A percentile compares a stretch with the other conserved stretches of the same genome.
These are phyloP conservation scores for Mixornis gularis DNA, from an alignment of 2,113 vertebrate species.

Conservation along the genomic window DNA sequence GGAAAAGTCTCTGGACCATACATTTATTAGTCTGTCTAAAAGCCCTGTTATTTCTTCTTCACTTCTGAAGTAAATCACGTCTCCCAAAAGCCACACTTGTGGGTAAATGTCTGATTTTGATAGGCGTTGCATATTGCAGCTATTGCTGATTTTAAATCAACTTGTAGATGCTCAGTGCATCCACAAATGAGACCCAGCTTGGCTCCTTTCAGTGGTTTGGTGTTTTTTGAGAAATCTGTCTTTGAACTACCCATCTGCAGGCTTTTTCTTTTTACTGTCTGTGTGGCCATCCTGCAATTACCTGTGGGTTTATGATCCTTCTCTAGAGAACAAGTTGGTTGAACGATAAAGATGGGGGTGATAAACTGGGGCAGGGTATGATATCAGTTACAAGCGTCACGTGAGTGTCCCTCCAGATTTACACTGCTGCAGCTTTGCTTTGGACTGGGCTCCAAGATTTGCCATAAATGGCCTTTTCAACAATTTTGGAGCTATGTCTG, in stretches of 20 bases:
- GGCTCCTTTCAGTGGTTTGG: conserved; percentile 29
- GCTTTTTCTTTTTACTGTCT: conserved; percentile 58
- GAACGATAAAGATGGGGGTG: conserved; percentile 27
- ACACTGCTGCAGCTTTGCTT: background rate
- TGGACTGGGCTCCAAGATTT: background rate
- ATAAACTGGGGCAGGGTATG: conserved; percentile 29
- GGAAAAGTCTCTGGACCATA: conserved; percentile 47
- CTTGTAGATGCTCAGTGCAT: background rate
- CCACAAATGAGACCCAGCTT: conserved; percentile 34
- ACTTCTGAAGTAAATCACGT: conserved; percentile 40
- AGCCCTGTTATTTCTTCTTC: conserved; percentile 53
- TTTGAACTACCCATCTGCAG: conserved; percentile 58
- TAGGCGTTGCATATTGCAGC: conserved; percentile 18
- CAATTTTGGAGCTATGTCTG: background rate
- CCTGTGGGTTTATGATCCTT: conserved; percentile 55
- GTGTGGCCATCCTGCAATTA: conserved; percentile 58
- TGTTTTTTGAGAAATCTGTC: conserved; percentile 25
- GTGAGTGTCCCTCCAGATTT: background rate
- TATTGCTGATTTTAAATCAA: conserved; percentile 38
- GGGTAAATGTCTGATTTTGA: conserved; percentile 30
- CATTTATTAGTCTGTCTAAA: conserved; percentile 45
- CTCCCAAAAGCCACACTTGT: conserved; percentile 40
- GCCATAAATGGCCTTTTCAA: background rate
- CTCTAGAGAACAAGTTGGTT: conserved; percentile 30
- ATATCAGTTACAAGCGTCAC: conserved; percentile 21